These are phyloP conservation scores for Theonella swinhoei DNA, from an alignment of 37 sponge, comb jelly and placozoan species.

Conservation along the genomic window DNA sequence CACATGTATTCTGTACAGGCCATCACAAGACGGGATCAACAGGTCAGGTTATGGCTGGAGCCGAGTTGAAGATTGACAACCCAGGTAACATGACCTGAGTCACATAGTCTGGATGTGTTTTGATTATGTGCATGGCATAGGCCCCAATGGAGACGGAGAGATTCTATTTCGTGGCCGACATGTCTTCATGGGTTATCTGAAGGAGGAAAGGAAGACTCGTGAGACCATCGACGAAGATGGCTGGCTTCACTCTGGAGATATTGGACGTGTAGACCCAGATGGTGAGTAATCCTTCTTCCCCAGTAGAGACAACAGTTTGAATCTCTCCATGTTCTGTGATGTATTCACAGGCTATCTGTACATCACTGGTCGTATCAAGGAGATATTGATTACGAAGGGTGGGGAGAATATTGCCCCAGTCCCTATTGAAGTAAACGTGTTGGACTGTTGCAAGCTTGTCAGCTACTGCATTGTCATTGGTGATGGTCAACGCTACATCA, in stretches of 20 bases:
- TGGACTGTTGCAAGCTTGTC: constrained; percentile 64
- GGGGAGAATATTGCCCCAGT: constrained; percentile 98
- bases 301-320: too few species aligned
- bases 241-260: constrained; percentile 97
- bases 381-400: constrained; percentile 93
- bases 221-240: constrained; percentile 94
- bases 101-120: not conserved
- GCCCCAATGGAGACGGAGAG: constrained; percentile 42
- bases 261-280: constrained; percentile 82
- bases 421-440: constrained; percentile 82
- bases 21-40: constrained; percentile 63
- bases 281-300: constrained; percentile 49
- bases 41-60: constrained; percentile 81
- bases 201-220: constrained; percentile 84
- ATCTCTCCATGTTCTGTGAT: constrained; percentile 33
- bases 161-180: constrained; percentile 92
- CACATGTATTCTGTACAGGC: constrained; percentile 16
- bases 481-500: constrained; percentile 87
- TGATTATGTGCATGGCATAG: not conserved
- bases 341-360: constrained; percentile 70
- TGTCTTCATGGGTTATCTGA: constrained; percentile 97
- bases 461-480: constrained; percentile 90
- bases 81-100: constrained; percentile 74
- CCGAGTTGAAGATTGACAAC: constrained; percentile 86
- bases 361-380: constrained; percentile 95